Base-by-base conservation (phyloP, 2,113 vertebrate genomes). In the Heloderma charlesbogerti region DNA sequence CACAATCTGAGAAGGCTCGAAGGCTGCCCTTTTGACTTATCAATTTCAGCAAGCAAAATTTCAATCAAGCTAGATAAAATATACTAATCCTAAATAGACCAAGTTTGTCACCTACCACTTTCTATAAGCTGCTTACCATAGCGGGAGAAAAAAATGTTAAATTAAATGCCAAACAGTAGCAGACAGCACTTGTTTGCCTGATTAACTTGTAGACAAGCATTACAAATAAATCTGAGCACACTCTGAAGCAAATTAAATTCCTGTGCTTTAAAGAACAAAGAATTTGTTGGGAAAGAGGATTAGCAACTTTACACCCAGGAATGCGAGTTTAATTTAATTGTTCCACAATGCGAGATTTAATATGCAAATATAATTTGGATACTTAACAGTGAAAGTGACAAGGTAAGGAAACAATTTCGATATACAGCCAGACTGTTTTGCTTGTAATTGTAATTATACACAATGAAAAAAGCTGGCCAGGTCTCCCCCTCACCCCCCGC, bases 171-270 rank as follows among this genome's bases (percentile, higher is more conserved):
- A 97, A 97, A 97, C 96, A 96, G 96, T 94, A 96, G 96, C 97
- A 97, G 97, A 97, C 97, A 97, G 97, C 75, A 79, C 96, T 97
- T 97, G 96, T 97, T 97, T 97, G 97, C 97, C 96, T 98, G 98
- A 98, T 98, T 98, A 98, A 97, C 97, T 97, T 96, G 94, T 96
- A 98, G 97, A 98, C 97, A 97, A 97, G 98, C 97, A 97, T 97
- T 97, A 97, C 96, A 97, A 97, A 97, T 97, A 98, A 98, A 97
- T 97, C 97, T 97, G 96, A 97, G 96, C 95, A 95, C 96, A 94
- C 97, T 97, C 97, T 97, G 96, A 93, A 95, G 96, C 94, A 98
- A 98, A 98, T 98, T 98, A 97, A 98, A 98, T 98, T 98, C 96
- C 96, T 96, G 93, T 96, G 96, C 97, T 98, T 98, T 98, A 97